Base-by-base conservation (phyloP, 2,113 vertebrate genomes). In the Vidua chalybeata region DNA sequence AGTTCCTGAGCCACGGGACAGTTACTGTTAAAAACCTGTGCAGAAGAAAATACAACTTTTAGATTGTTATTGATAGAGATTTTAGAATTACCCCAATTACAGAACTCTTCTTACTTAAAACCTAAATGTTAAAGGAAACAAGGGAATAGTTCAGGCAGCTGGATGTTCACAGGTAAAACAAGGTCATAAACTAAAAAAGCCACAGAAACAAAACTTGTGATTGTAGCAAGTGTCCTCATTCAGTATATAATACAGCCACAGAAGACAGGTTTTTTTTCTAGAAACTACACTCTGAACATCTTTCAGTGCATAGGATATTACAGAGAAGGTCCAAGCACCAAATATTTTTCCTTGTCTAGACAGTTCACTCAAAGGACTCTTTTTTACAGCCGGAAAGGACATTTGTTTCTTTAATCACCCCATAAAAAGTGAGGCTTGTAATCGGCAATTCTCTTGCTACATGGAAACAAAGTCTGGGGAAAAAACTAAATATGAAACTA, bases 261-360 rank as follows among this genome's bases (percentile, higher is more conserved):
- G 78, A 81, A 82, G 41, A 49, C 4, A 5, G 12, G 2, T 23
- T 91, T 91, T 72, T 76, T 39, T 61, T 84, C 71, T 46, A 72
- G 63, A 64, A 76, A 56, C 77, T 54, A 86, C 45, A 96, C 31
- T 48, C 39, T 68, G 84, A 82, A 93, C 72, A 81, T 67, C 77
- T 84, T 81, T 74, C 58, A 85, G 54, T 48, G 35, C 55, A 64
- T 76, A 83, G 93, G 96, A 64, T 95, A 84, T 88, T 18, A 63
- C 75, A 95, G 83, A 88, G 83, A 93, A 85, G 89, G 74, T 74
- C 69, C 86, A 94, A 97, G 94, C 89, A 94, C 82, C 80, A 97
- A 97, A 97, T 97, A 94, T 97, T 95, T 97, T 95, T 90, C 69
- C 94, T 96, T 56, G 97, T 97, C 95, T 97, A 98, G 97, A 98